Conservation (phyloP, 2,888 invertebrate species). For the Drosophila mimetica region DNA sequence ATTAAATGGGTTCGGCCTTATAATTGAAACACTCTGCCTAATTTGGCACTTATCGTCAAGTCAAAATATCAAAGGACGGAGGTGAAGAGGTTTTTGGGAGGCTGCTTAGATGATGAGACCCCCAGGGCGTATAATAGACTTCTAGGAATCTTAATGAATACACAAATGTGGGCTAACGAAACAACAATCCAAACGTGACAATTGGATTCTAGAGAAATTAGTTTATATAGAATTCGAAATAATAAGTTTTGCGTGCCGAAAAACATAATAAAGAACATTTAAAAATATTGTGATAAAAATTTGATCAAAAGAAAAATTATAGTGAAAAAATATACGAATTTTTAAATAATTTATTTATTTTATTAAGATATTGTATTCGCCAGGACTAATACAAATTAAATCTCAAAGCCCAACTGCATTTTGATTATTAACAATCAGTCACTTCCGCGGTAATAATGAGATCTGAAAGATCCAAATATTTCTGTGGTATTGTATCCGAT, state of each 20-base stretch:
- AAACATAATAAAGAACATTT: too few relatives aligned
- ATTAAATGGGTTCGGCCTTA: constrained; percentile 17
- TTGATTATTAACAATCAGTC: background rate
- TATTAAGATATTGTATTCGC: background rate
- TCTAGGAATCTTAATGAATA: constrained; percentile 26
- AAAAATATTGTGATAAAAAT: too few relatives aligned
- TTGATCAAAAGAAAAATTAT: too few relatives aligned
- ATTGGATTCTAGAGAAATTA: constrained; percentile 12
- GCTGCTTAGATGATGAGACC: background rate
- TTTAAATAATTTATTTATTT: background rate
- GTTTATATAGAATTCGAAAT: background rate
- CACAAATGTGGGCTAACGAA: constrained; percentile 1
- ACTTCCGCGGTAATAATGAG: background rate
- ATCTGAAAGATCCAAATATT: background rate
- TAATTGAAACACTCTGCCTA: constrained; percentile 44
- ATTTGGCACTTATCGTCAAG: constrained; percentile 36
- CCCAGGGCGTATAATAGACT: constrained; percentile 13
- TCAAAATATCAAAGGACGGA: constrained; percentile 3
- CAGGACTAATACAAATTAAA: background rate
- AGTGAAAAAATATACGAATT: too few relatives aligned
- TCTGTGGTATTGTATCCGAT: background rate
- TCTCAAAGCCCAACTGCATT: background rate
- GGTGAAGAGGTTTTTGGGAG: background rate
- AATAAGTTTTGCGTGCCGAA: constrained; percentile 9
- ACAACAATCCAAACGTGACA: constrained; percentile 3